Evolutionary conservation across 2,797 vertebrate species (phyloP).

Genomic region (Loriculus beryllinus): DNA sequence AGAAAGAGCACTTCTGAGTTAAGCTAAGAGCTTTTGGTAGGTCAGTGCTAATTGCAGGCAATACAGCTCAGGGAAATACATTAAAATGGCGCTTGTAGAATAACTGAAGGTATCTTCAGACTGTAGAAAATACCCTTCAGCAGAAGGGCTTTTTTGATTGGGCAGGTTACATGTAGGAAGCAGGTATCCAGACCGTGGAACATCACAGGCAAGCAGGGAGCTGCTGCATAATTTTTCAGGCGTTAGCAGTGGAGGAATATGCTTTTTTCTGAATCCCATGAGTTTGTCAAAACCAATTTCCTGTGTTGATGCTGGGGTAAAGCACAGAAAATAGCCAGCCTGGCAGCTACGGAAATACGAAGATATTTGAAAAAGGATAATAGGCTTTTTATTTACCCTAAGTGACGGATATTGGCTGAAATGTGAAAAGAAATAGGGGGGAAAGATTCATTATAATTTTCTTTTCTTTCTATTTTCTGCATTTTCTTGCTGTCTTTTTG

Average conservation of each 20-base stretch:
- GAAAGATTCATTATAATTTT: not conserved
- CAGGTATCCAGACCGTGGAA: not conserved
- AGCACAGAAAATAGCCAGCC: not conserved
- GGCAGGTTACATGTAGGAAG: not conserved
- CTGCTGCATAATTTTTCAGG: slow-evolving; percentile 29
- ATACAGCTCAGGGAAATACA: not conserved
- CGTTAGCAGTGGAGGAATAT: not conserved
- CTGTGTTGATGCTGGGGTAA: not conserved
- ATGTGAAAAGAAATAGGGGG: not conserved
- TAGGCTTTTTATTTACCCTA: not conserved
- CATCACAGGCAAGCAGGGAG: not conserved
- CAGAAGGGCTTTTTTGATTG: not conserved
- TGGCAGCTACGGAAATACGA: not conserved
- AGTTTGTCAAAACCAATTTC: slow-evolving; percentile 20
- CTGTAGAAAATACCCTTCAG: not conserved
- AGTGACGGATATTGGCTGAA: not conserved
- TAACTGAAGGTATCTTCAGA: not conserved
- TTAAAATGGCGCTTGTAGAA: not conserved
- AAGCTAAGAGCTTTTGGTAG: fast-evolving
- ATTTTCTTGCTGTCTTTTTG: not conserved
- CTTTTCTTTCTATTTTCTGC: not conserved
- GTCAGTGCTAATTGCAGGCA: not conserved
- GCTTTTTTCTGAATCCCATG: slow-evolving; percentile 1
- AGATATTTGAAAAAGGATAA: not conserved
- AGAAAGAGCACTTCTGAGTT: not conserved